Evolutionary conservation across 2,888 invertebrate genomes (phyloP), one percentile per base, ranked within the genome.

Genomic region (Phyllotreta striolata): DNA sequence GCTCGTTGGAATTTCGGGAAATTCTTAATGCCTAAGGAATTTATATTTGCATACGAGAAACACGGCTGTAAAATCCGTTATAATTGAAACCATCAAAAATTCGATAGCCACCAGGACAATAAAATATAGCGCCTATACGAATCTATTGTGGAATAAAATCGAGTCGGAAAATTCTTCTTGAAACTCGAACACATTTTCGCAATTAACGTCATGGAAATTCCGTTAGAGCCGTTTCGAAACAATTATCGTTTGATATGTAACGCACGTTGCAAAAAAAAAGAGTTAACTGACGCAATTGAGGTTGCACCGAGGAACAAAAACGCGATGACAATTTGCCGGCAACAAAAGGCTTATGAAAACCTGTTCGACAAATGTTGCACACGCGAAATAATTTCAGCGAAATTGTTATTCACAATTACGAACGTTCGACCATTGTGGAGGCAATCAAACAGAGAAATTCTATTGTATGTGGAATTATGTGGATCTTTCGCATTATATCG

Each of bases 401-500:
- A 66, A 69, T 68, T 66, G 65, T 64, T 62, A 67, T 62, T 63
- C 65, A 57, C 64, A 59, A 66, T 68, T 69, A 60, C 58, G 55
- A 63, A 46, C 63, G 62, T 63, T 60, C 62, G 65, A 65, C 66
- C 66, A 66, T 68, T 68, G 69, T 61, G 59, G 58, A 67, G 63
- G 55, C 63, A 63, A 59, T 64, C 67, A 67, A 67, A 63, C 60
- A 64, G 41, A 41, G 62, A 52, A 67, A 78, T 78, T 74, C 74
- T 74, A 76, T 76, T 74, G 74, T 74, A 68, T 66, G 70, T 67
- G 63, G 73, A 72, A 72, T 70, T 76, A 75, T 79, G 78, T 79
- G 73, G 78, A 78, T 77, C 77, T 78, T 79, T 72, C 75, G 72
- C 73, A 78, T 79, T 79, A 79, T 77, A 71, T 74, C 76, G 78